phyloP scores from a whole-genome alignment of 2,888 invertebrate genomes.

The Empis stercorea region DNA sequence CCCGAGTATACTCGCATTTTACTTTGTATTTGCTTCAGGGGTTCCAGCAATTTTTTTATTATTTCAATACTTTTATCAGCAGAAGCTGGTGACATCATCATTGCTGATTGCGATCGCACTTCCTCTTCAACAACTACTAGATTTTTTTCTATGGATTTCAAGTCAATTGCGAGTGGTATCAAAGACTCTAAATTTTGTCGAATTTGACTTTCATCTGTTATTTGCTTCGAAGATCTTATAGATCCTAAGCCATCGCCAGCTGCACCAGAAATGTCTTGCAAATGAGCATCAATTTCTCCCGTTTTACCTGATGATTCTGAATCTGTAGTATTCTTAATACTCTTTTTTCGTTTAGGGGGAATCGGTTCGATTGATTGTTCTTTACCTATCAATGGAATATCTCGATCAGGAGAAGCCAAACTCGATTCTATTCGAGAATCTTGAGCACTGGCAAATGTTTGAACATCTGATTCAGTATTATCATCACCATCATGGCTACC shows the following conservation, averaged over 20 bases:
- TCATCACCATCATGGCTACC: conserved; percentile 40
- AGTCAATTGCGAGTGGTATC: conserved; percentile 30
- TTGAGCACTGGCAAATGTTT: conserved; percentile 53
- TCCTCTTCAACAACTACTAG: conserved; percentile 50
- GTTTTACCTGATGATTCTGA: conserved; percentile 31
- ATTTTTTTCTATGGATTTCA: conserved; percentile 41
- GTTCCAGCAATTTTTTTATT: conserved; percentile 46
- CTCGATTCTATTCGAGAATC: conserved; percentile 39
- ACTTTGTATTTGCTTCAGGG: conserved; percentile 50
- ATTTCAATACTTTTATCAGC: conserved; percentile 54
- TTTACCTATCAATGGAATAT: conserved; percentile 29
- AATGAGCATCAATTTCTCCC: conserved; percentile 32
- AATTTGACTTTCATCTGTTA: conserved; percentile 39
- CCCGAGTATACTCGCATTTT: conserved; percentile 43
- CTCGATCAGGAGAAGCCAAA: conserved; percentile 18
- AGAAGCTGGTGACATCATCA: conserved; percentile 53
- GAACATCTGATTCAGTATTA: conserved; percentile 51
- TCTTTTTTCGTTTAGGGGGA: conserved; percentile 28
- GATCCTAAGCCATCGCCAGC: conserved; percentile 41
- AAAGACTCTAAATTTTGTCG: conserved; percentile 36
- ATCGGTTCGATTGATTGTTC: conserved; percentile 19
- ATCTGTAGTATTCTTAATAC: conserved; percentile 28
- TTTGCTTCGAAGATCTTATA: conserved; percentile 21
- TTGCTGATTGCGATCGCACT: conserved; percentile 48
- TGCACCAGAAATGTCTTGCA: conserved; percentile 42